phyloP scores from a whole-genome alignment of 2,888 invertebrate species.

The Lamellibrachia satsuma region DNA sequence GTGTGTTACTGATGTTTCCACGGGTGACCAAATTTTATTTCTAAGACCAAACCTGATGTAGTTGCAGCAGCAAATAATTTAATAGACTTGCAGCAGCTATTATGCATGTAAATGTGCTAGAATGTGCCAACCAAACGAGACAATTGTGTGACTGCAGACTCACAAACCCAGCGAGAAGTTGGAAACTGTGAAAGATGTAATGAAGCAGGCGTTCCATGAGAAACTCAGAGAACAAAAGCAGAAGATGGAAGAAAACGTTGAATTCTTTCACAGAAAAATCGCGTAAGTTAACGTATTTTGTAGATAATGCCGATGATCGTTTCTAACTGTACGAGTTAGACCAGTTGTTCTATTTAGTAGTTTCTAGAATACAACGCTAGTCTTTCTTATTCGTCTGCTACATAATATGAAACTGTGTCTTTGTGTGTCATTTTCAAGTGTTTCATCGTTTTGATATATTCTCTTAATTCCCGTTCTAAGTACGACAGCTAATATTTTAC shows the following conservation, averaged over 20 bases:
- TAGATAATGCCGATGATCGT: not conserved
- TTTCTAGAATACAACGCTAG: not conserved
- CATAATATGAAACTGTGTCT: too few species aligned
- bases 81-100: too few species aligned
- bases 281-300: constrained; percentile 41
- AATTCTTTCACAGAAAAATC: constrained; percentile 54
- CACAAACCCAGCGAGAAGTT: constrained; percentile 61
- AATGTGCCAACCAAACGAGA: not conserved
- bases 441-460: not conserved
- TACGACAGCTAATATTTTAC: too few species aligned
- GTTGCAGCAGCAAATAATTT: not conserved
- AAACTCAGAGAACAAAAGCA: constrained; percentile 49
- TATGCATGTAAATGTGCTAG: too few species aligned
- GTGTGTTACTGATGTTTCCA: not conserved
- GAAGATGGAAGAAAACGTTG: constrained; percentile 54
- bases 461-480: too few species aligned
- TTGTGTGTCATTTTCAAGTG: too few species aligned
- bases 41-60: not conserved
- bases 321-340: not conserved
- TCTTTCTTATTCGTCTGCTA: not conserved
- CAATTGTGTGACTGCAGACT: not conserved
- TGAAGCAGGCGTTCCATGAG: constrained; percentile 54
- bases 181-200: constrained; percentile 51
- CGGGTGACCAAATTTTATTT: too few species aligned
- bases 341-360: not conserved